phyloP scores from a whole-genome alignment of 2,888 invertebrate genomes.

The Agyllia agylla region DNA sequence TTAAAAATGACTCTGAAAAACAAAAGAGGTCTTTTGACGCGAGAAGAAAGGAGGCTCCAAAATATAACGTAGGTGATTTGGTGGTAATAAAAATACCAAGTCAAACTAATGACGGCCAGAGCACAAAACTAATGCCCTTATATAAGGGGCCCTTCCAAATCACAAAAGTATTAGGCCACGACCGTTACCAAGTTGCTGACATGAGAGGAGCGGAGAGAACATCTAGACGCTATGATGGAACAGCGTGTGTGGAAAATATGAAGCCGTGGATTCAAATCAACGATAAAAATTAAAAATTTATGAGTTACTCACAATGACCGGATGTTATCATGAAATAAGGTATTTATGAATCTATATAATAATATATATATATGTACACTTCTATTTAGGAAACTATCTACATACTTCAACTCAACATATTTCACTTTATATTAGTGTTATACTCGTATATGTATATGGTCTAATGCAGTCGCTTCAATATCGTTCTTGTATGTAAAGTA shows the following conservation, averaged over 20 bases:
- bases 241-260: constrained; percentile 40
- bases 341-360: neutral
- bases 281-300: neutral
- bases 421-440: too few relatives aligned
- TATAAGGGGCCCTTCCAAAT: constrained; percentile 77
- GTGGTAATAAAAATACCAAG: constrained; percentile 74
- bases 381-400: neutral
- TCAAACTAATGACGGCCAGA: constrained; percentile 73
- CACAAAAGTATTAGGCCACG: constrained; percentile 64
- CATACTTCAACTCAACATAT: neutral
- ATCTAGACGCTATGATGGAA: constrained; percentile 55
- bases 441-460: neutral
- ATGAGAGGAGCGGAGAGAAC: constrained; percentile 70
- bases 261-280: constrained; percentile 33
- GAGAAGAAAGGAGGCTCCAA: constrained; percentile 53
- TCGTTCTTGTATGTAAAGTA: neutral
- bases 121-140: constrained; percentile 72
- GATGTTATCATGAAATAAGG: constrained; percentile 3
- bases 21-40: constrained; percentile 70
- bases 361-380: neutral
- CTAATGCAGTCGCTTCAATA: neutral
- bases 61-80: constrained; percentile 66
- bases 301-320: neutral
- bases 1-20: constrained; percentile 46
- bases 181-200: constrained; percentile 68